phyloP scores from a whole-genome alignment of 2,797 vertebrate genomes.

The Lacerta bilineata region DNA sequence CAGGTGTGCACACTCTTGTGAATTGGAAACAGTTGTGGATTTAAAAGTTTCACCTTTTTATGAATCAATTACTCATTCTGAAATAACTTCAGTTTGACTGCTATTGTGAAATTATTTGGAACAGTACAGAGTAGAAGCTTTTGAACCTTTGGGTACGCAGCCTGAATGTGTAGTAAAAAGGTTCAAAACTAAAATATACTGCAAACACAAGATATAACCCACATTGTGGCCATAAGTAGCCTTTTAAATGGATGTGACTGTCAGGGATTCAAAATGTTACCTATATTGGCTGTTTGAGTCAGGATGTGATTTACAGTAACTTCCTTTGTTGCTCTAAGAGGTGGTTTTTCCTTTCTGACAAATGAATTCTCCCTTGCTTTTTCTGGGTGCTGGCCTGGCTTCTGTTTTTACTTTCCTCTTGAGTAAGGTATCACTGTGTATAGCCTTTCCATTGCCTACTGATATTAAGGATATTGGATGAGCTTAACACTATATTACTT shows the following conservation, averaged over 20 bases:
- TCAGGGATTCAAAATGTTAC: not conserved
- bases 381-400: not conserved
- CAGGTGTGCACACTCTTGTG: too few species aligned
- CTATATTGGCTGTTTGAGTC: not conserved
- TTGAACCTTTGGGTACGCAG: not conserved
- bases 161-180: not conserved
- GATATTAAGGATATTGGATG: not conserved
- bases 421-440: not conserved
- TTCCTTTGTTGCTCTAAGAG: conserved; percentile 10
- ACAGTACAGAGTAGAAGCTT: not conserved
- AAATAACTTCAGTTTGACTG: not conserved
- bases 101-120: not conserved
- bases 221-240: not conserved
- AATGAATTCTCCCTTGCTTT: too few species aligned
- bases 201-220: not conserved
- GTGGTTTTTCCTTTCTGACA: too few species aligned
- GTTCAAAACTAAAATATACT: not conserved
- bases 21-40: not conserved
- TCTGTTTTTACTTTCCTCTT: not conserved
- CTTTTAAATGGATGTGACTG: not conserved
- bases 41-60: not conserved
- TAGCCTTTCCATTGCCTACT: not conserved
- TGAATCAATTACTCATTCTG: not conserved
- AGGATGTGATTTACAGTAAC: not conserved
- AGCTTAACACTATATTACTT: not conserved